Percentiles rank a stretch among this genome's conserved stretches.
These are phyloP conservation scores for Dynastes hyllus DNA, from an alignment of 2,888 invertebrate species.

Conservation along the genomic window DNA sequence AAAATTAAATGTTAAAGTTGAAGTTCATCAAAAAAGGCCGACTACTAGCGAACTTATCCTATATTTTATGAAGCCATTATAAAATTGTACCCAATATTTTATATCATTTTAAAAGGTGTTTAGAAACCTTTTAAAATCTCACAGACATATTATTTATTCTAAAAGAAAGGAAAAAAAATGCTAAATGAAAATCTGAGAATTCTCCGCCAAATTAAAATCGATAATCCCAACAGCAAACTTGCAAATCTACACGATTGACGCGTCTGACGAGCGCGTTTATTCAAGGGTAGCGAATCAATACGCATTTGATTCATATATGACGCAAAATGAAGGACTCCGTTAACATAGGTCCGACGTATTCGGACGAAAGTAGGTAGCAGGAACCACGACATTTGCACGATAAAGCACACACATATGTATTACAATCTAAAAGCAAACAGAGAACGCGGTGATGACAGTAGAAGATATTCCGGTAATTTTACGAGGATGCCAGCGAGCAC, in stretches of 20 bases:
- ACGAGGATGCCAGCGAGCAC: background rate
- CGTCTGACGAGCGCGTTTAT: conserved; percentile 16
- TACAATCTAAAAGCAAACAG: background rate
- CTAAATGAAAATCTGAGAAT: background rate
- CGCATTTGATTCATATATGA: background rate
- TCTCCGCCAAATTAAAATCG: conserved; percentile 22
- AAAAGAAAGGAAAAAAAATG: background rate
- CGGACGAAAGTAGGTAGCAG: background rate
- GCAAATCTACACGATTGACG: background rate
- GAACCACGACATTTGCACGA: background rate
- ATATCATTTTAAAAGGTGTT: too few relatives aligned
- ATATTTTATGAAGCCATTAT: too few relatives aligned
- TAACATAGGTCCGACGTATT: conserved; percentile 14
- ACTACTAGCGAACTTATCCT: too few relatives aligned
- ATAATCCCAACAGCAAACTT: conserved; percentile 38
- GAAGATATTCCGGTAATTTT: conserved; percentile 1
- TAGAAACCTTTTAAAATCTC: background rate
- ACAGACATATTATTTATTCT: background rate
- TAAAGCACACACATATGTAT: background rate
- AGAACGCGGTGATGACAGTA: background rate
- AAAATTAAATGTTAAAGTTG: too few relatives aligned
- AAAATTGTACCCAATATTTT: too few relatives aligned
- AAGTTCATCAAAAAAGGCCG: too few relatives aligned
- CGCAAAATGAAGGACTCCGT: conserved; percentile 5
- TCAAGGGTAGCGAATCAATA: conserved; percentile 15